Evolutionary conservation across 2,113 vertebrate genomes (phyloP).

Genomic region (Phalacrocorax aristotelis): DNA sequence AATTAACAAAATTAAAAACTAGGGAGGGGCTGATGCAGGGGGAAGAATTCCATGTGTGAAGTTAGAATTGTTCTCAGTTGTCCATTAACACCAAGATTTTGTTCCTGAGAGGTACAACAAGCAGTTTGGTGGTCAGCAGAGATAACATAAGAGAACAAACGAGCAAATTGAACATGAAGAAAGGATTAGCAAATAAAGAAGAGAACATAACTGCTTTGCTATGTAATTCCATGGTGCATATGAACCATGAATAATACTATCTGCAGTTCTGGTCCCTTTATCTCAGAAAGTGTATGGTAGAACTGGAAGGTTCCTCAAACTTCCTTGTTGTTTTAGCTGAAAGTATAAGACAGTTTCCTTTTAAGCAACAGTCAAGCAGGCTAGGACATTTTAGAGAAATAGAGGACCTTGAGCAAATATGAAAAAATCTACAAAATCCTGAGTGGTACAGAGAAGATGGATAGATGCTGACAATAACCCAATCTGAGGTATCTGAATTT

Average conservation of each 20-base stretch:
- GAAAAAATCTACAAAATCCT: neutral
- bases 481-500: neutral
- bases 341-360: neutral
- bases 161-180: neutral
- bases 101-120: neutral
- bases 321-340: neutral
- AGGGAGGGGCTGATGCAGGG: accelerated
- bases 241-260: neutral
- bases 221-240: neutral
- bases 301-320: neutral
- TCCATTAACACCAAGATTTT: neutral
- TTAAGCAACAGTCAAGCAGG: neutral
- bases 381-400: neutral
- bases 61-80: neutral
- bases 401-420: neutral
- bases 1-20: neutral
- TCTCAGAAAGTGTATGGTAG: neutral
- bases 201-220: neutral
- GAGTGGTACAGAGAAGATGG: neutral
- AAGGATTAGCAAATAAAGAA: neutral
- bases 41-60: neutral
- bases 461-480: neutral
- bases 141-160: neutral
- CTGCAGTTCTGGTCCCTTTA: neutral
- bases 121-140: neutral